Evolutionary conservation across 2,888 invertebrate species (phyloP).

Genomic region (Synanthedon myopaeformis): DNA sequence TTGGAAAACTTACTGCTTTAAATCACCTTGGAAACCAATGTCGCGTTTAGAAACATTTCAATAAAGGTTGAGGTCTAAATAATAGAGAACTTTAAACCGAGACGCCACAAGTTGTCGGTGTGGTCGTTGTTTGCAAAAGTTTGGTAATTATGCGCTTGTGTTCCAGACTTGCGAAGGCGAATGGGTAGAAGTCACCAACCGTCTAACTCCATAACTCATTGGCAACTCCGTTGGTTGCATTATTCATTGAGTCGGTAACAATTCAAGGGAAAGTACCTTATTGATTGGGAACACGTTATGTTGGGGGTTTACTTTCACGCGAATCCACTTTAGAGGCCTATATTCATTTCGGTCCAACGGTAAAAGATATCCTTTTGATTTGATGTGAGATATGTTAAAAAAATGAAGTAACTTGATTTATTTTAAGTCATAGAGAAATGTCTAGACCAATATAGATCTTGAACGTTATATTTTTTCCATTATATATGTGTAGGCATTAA

Average conservation of each 20-base stretch:
- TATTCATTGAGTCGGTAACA: slow-evolving; percentile 10
- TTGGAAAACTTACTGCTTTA: no score
- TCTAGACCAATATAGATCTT: no score
- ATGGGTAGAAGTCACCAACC: slow-evolving; percentile 10
- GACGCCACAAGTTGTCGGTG: slow-evolving; percentile 2
- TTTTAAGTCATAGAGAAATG: slow-evolving; percentile 4
- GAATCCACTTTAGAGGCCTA: neutral
- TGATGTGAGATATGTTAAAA: neutral
- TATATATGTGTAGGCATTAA: no score
- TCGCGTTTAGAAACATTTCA: neutral
- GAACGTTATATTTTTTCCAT: no score
- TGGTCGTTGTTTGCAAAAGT: slow-evolving; percentile 13
- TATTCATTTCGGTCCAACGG: neutral
- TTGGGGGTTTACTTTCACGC: neutral
- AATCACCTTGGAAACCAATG: neutral
- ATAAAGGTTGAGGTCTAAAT: neutral
- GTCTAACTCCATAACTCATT: slow-evolving; percentile 2
- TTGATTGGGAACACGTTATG: neutral
- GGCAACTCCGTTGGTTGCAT: slow-evolving; percentile 4
- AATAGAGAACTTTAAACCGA: neutral
- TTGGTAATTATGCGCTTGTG: slow-evolving; percentile 18
- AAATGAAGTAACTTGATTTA: neutral
- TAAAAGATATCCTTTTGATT: neutral
- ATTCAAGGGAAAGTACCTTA: neutral
- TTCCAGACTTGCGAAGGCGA: slow-evolving; percentile 6